Base-by-base conservation (phyloP, 2,113 vertebrate genomes). In the Urocolius indicus region DNA sequence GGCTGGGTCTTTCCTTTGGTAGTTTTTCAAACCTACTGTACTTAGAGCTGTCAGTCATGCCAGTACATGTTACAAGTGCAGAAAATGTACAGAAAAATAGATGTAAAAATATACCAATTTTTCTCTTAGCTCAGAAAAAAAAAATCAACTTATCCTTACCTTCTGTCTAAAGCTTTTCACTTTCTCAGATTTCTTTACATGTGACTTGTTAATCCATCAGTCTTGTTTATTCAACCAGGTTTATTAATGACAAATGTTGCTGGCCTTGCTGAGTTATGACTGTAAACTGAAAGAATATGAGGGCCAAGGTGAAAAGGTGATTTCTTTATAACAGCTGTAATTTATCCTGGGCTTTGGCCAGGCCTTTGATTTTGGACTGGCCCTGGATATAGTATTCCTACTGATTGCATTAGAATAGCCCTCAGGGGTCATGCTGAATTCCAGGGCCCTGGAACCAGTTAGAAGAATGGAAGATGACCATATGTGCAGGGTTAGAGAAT, bases 361-460 rank as follows among this genome's bases (percentile, higher is more conserved):
- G 94, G 90, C 97, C 96, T 98, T 98, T 99, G 98, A 98, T 98
- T 98, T 97, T 93, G 76, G 95, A 61, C 97, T 97, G 94, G 95
- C 97, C 96, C 89, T 91, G 97, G 97, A 97, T 98, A 98, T 97
- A 93, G 94, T 95, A 97, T 97, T 98, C 97, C 98, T 97, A 96
- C 93, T 98, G 98, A 99, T 98, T 98, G 98, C 98, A 96, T 98
- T 98, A 97, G 96, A 97, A 96, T 97, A 98, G 97, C 97, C 98
- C 98, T 98, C 97, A 97, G 97, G 98, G 98, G 98, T 98, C 98
- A 97, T 97, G 96, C 83, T 79, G 97, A 98, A 98, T 98, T 98
- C 98, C 97, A 98, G 98, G 98, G 98, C 98, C 98, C 99, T 99
- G 98, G 98, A 99, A 99, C 98, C 97, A 98, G 98, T 99, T 98